A percentile compares a stretch with the other conserved stretches of the same genome.
phyloP scores from a whole-genome alignment of 1,140 invertebrate genomes.

The Wasmannia auropunctata region DNA sequence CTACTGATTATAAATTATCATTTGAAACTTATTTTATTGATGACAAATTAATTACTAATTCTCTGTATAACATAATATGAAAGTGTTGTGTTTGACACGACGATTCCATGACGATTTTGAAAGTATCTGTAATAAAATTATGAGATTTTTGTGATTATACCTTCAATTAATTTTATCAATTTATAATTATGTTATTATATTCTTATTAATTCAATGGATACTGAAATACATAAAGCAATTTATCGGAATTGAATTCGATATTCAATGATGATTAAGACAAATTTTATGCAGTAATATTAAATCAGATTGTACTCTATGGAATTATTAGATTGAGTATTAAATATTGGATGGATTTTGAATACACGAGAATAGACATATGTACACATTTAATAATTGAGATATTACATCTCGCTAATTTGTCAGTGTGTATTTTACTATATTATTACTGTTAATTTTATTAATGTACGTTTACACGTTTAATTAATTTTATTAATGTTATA shows the following conservation, averaged over 20 bases:
- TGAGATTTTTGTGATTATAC: background rate
- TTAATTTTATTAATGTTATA: no score
- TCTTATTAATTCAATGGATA: background rate
- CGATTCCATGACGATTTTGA: background rate
- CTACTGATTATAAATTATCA: background rate
- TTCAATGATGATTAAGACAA: background rate
- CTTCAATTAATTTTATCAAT: background rate
- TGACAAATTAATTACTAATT: background rate
- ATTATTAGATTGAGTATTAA: background rate
- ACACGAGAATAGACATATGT: no score
- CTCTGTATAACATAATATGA: background rate
- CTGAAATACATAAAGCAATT: background rate
- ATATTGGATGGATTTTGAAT: background rate
- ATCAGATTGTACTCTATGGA: background rate
- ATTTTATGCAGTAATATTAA: no score
- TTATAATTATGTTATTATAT: background rate
- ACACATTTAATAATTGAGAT: background rate
- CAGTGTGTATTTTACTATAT: no score
- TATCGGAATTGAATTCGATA: background rate
- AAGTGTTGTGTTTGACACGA: background rate
- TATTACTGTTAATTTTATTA: no score
- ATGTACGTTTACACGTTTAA: no score
- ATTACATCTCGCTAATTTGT: no score
- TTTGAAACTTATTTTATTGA: background rate
- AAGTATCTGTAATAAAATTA: background rate